phyloP scores from a whole-genome alignment of 2,888 invertebrate genomes.

The Megastigmus dorsalis region DNA sequence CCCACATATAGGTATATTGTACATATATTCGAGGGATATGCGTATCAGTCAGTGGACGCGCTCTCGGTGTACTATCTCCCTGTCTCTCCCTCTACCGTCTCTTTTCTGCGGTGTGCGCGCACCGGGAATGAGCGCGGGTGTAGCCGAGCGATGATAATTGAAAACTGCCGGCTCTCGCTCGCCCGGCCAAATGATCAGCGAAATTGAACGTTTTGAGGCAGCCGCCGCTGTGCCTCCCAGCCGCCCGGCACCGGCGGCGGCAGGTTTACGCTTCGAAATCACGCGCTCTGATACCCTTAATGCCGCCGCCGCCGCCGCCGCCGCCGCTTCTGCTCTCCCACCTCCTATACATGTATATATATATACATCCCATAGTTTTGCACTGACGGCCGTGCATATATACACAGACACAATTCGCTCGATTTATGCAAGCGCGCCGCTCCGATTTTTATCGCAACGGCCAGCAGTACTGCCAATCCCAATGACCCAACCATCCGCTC shows the following conservation, averaged over 20 bases:
- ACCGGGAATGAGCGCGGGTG: slow-evolving; percentile 13
- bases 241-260: background rate
- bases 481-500: too few species aligned
- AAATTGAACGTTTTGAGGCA: slow-evolving; percentile 41
- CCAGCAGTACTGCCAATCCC: slow-evolving; percentile 1
- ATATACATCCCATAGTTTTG: too few species aligned
- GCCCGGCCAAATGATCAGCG: slow-evolving; percentile 39
- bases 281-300: slow-evolving; percentile 31
- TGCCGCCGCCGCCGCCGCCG: too few species aligned
- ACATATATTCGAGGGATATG: background rate
- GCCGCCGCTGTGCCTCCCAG: background rate
- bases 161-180: slow-evolving; percentile 46
- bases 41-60: background rate
- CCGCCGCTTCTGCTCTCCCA: too few species aligned
- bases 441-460: slow-evolving; percentile 17
- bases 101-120: background rate
- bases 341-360: background rate
- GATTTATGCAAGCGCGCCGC: too few species aligned
- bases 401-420: too few species aligned
- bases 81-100: too few species aligned
- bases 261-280: slow-evolving; percentile 16
- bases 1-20: background rate
- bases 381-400: too few species aligned
- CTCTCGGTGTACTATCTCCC: too few species aligned
- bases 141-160: slow-evolving; percentile 49